Conservation (phyloP, 2,888 invertebrate genomes). For the Lepidonotus clava region DNA sequence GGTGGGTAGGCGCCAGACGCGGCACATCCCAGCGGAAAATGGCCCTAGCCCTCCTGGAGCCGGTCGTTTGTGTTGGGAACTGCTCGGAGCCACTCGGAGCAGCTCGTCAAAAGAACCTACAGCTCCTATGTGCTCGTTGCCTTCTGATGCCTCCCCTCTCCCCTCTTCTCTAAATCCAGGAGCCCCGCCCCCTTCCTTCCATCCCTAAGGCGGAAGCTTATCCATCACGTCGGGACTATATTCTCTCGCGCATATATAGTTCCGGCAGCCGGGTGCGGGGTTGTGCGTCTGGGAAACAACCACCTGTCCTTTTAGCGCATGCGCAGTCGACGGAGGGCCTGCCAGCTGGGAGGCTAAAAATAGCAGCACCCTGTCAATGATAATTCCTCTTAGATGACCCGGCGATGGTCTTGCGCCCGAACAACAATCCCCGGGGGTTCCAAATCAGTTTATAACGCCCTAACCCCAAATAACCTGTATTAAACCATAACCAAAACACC, state of each 20-base stretch:
- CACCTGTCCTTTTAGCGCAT: not conserved
- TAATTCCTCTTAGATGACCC: not conserved
- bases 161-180: not conserved
- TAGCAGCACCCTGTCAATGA: not conserved
- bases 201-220: not conserved
- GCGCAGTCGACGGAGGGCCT: not conserved
- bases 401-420: too few species aligned
- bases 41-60: not conserved
- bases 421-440: too few species aligned
- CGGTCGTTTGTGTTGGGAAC: not conserved
- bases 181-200: not conserved
- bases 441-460: too few species aligned
- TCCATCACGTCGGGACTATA: constrained; percentile 19
- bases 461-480: too few species aligned
- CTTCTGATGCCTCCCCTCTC: too few species aligned
- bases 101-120: not conserved
- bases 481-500: too few species aligned
- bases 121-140: not conserved
- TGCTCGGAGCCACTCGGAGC: too few species aligned
- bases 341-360: not conserved
- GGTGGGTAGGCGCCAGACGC: not conserved
- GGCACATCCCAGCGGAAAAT: not conserved
- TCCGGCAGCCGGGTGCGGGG: not conserved
- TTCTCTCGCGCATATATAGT: constrained; percentile 26
- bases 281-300: constrained; percentile 1